Evolutionary conservation across 2,797 vertebrate genomes (phyloP).

Genomic region (Coregonus ussuriensis): DNA sequence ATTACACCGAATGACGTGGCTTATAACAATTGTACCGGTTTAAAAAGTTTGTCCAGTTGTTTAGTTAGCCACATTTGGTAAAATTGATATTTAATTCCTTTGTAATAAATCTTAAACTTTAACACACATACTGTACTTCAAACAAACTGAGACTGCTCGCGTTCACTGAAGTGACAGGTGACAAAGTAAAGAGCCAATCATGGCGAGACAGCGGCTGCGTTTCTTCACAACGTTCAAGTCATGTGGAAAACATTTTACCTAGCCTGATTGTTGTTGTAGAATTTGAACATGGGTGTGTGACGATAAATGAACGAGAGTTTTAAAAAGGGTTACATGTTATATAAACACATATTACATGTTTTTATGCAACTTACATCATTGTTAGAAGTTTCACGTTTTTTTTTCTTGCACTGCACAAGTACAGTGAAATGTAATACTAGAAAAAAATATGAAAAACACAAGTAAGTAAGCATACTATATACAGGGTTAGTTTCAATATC

Average conservation of each 20-base stretch:
- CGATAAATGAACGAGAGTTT: neutral
- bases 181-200: neutral
- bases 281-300: neutral
- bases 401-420: too few species aligned
- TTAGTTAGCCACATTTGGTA: neutral
- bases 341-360: too few species aligned
- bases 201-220: neutral
- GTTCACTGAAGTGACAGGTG: neutral
- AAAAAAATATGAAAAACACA: too few species aligned
- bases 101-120: neutral
- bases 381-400: too few species aligned
- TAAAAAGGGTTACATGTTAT: too few species aligned
- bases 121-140: neutral
- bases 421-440: too few species aligned
- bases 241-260: too few species aligned
- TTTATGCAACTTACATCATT: too few species aligned
- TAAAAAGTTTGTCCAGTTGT: neutral
- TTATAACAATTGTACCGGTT: neutral
- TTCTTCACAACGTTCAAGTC: too few species aligned
- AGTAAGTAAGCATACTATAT: too few species aligned
- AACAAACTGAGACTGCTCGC: neutral
- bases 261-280: too few species aligned
- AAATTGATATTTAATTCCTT: neutral
- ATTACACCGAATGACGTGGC: conserved; percentile 69
- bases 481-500: too few species aligned